Percentiles rank a stretch among this genome's conserved stretches.
These are phyloP conservation scores for Boleophthalmus pectinirostris DNA, from an alignment of 2,113 vertebrate species.

Conservation along the genomic window DNA sequence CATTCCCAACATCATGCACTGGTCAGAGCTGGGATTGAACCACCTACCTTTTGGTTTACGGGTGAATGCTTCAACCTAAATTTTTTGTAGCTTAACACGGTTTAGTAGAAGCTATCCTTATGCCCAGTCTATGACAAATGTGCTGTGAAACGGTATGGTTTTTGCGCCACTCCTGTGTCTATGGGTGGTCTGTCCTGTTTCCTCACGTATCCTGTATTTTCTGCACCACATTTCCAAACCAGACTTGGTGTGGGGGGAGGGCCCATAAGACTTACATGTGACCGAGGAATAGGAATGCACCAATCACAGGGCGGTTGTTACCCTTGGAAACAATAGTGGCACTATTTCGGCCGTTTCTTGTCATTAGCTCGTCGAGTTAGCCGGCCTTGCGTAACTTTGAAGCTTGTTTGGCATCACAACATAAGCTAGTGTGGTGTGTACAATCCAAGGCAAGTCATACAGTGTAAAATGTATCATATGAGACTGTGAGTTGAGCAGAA, in stretches of 20 bases:
- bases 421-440: constrained; percentile 36
- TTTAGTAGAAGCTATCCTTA: background rate
- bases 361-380: constrained; percentile 62
- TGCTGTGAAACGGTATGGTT: background rate
- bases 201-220: constrained; percentile 24
- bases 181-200: constrained; percentile 25
- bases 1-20: too few relatives aligned
- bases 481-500: constrained; percentile 17
- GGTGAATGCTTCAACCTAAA: too few relatives aligned
- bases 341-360: constrained; percentile 66
- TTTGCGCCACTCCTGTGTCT: background rate
- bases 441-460: constrained; percentile 29
- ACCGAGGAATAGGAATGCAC: constrained; percentile 63
- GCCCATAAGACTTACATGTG: constrained; percentile 55
- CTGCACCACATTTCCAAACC: constrained; percentile 20
- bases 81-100: background rate
- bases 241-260: constrained; percentile 43
- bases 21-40: too few relatives aligned
- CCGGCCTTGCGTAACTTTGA: constrained; percentile 63
- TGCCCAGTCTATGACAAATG: background rate
- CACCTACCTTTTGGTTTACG: too few relatives aligned
- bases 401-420: constrained; percentile 65
- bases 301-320: constrained; percentile 58
- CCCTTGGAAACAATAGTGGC: constrained; percentile 63
- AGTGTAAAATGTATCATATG: constrained; percentile 42